Conservation (phyloP, 1,140 invertebrate species). For the Tigriopus japonicus region DNA sequence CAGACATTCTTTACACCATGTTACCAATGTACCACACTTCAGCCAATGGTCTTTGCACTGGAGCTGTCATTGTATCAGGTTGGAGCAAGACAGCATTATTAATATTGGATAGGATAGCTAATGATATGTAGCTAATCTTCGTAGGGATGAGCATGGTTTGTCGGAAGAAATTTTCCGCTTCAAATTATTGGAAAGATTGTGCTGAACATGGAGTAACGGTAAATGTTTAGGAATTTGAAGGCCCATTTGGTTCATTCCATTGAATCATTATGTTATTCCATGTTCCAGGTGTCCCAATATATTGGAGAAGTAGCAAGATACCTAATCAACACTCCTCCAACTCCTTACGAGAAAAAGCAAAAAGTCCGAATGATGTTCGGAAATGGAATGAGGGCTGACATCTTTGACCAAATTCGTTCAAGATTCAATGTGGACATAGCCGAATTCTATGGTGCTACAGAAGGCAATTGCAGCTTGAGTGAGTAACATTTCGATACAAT, state of each 20-base stretch:
- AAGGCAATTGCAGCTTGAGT: conserved; percentile 41
- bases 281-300: conserved; percentile 35
- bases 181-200: conserved; percentile 86
- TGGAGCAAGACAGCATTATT: conserved; percentile 22
- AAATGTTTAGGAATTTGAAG: conserved; percentile 25
- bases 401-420: conserved; percentile 34
- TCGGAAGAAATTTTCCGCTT: conserved; percentile 83
- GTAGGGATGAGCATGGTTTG: conserved; percentile 66
- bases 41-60: neutral
- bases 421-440: conserved; percentile 27
- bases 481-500: too few relatives aligned
- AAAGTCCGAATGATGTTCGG: conserved; percentile 33
- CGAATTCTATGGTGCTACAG: conserved; percentile 39
- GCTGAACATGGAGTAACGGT: conserved; percentile 86
- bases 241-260: neutral
- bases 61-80: conserved; percentile 18
- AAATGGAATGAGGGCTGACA: conserved; percentile 33
- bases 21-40: neutral
- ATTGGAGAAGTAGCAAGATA: conserved; percentile 45
- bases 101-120: conserved; percentile 20
- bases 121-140: conserved; percentile 39
- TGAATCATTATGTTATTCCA: neutral
- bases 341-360: conserved; percentile 31
- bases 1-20: conserved; percentile 25
- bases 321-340: conserved; percentile 33